These are phyloP conservation scores for Psammodynastes pulverulentus DNA, from an alignment of 2,113 vertebrate genomes.

Conservation along the genomic window DNA sequence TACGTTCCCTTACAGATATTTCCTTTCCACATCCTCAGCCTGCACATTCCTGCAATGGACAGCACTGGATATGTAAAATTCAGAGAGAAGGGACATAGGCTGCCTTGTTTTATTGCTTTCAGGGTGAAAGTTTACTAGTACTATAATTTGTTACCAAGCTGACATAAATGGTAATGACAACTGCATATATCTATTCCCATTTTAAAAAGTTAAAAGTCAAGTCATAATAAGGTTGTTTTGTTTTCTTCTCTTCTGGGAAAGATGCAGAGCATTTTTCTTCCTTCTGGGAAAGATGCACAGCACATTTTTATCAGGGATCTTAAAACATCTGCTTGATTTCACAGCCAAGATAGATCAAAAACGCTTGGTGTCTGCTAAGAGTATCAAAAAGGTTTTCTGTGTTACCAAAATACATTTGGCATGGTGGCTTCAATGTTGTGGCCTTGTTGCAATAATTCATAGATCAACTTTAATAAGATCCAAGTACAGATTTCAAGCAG, in stretches of 20 bases:
- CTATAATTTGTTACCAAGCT: constrained; percentile 5
- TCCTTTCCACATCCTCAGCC: not conserved
- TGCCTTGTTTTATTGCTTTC: not conserved
- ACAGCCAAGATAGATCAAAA: constrained; percentile 37
- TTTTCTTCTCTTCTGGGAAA: not conserved
- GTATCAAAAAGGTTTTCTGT: constrained; percentile 55
- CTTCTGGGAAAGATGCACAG: constrained; percentile 38
- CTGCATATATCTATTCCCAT: not conserved
- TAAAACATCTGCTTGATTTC: constrained; percentile 61
- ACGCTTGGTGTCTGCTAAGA: constrained; percentile 45
- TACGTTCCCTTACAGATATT: not conserved
- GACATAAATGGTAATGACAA: not conserved
- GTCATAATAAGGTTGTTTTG: not conserved
- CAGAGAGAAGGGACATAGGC: not conserved
- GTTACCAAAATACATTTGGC: constrained; percentile 42
- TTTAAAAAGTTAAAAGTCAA: not conserved
- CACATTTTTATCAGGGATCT: constrained; percentile 37
- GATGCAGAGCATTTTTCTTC: not conserved
- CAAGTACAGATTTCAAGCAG: constrained; percentile 40
- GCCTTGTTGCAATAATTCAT: constrained; percentile 38
- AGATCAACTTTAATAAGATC: constrained; percentile 35
- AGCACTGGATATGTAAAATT: not conserved
- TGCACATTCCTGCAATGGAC: not conserved
- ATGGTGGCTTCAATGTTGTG: constrained; percentile 38
- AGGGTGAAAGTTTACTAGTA: constrained; percentile 43